Percentiles rank a stretch among this genome's conserved stretches.
Evolutionary conservation across 1,140 invertebrate species (phyloP).

Genomic region (Drosophila gunungcola): DNA sequence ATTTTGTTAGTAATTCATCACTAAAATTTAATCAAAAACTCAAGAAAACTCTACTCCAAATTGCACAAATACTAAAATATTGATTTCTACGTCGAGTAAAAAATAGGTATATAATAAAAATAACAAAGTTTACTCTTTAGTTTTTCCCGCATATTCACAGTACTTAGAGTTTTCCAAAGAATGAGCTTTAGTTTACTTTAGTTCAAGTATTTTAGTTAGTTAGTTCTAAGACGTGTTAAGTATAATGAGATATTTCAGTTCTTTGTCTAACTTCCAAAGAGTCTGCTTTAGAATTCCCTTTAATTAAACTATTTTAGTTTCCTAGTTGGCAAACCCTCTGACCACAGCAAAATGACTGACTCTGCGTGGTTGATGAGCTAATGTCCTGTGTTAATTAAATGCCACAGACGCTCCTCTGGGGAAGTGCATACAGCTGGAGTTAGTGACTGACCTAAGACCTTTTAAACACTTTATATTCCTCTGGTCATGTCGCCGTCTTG

Average conservation of each 20-base stretch:
- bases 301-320: slow-evolving; percentile 10
- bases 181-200: too few relatives aligned
- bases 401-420: slow-evolving; percentile 14
- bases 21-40: too few relatives aligned
- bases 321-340: neutral
- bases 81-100: too few relatives aligned
- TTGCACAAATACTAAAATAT: too few relatives aligned
- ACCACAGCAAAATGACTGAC: neutral
- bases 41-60: too few relatives aligned
- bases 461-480: slow-evolving; percentile 26
- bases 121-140: too few relatives aligned
- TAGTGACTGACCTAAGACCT: slow-evolving; percentile 33
- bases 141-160: too few relatives aligned
- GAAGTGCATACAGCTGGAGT: slow-evolving; percentile 17
- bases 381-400: slow-evolving; percentile 36
- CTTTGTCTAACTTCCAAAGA: neutral
- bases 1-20: too few relatives aligned
- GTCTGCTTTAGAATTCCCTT: slow-evolving; percentile 17
- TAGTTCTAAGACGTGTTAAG: neutral
- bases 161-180: too few relatives aligned
- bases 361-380: slow-evolving; percentile 2
- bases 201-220: too few relatives aligned
- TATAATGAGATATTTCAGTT: neutral
- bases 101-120: too few relatives aligned
- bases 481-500: slow-evolving; percentile 44